Conservation (phyloP, 2,113 vertebrate genomes). For the Ibidorhyncha struthersii region DNA sequence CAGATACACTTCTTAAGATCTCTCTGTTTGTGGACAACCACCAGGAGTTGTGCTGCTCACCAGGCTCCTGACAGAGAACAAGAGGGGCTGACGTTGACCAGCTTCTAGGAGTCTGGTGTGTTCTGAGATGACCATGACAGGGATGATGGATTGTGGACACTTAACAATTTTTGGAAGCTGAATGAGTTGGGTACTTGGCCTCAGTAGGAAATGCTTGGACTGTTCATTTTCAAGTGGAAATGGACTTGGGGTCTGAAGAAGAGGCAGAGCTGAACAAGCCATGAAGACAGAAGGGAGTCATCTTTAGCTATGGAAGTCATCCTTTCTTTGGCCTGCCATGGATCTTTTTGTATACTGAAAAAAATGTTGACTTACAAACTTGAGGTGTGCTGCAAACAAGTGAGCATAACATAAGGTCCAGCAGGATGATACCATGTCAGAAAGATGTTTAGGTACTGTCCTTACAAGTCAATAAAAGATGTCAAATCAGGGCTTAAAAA, state of each 20-base stretch:
- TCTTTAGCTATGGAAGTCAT: not conserved
- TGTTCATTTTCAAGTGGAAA: not conserved
- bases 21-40: slow-evolving; percentile 83
- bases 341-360: not conserved
- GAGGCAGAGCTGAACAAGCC: not conserved
- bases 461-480: not conserved
- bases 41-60: not conserved
- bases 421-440: not conserved
- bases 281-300: not conserved
- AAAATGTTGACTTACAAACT: not conserved
- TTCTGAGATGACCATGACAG: not conserved
- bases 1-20: slow-evolving; percentile 83
- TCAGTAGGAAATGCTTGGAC: not conserved
- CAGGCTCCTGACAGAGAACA: not conserved
- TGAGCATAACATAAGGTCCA: not conserved
- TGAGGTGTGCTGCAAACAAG: not conserved
- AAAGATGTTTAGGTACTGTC: not conserved
- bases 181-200: not conserved
- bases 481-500: not conserved
- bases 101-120: accelerated
- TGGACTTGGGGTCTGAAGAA: not conserved
- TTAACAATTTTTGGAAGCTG: not conserved
- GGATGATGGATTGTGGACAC: not conserved
- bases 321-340: accelerated
- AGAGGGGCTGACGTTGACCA: not conserved